Percentiles rank a stretch among this genome's conserved stretches.
phyloP scores from a whole-genome alignment of 2,113 vertebrate species.

The Sturnus vulgaris region DNA sequence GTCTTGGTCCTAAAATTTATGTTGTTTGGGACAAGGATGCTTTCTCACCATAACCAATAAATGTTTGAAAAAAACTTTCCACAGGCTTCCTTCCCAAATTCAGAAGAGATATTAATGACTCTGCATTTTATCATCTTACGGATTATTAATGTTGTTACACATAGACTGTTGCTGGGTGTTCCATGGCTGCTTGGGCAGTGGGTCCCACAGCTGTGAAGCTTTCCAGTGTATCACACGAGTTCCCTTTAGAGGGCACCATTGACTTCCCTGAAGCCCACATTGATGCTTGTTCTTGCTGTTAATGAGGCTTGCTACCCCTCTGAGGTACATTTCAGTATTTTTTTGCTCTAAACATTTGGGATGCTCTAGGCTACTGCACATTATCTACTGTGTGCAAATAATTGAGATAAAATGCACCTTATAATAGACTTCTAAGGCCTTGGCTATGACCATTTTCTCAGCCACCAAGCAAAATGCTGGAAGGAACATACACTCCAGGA shows the following conservation, averaged over 20 bases:
- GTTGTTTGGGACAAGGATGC: not conserved
- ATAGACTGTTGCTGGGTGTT: not conserved
- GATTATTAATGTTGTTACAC: not conserved
- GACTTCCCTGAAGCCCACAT: constrained; percentile 39
- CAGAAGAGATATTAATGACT: not conserved
- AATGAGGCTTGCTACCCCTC: not conserved
- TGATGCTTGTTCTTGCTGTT: not conserved
- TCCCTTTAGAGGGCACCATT: constrained; percentile 80
- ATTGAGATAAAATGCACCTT: not conserved
- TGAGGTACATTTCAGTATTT: not conserved
- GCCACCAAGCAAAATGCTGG: not conserved
- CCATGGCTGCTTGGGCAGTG: not conserved
- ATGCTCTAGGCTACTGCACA: not conserved
- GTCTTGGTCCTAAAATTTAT: not conserved
- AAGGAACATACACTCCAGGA: not conserved
- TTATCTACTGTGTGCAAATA: not conserved
- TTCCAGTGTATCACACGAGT: not conserved
- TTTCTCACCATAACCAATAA: not conserved
- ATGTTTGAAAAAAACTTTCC: not conserved
- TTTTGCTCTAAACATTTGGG: not conserved
- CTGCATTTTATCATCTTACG: not conserved
- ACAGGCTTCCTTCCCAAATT: not conserved
- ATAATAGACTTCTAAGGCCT: not conserved
- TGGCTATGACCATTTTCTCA: not conserved
- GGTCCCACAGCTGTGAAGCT: not conserved